Evolutionary conservation across 2,113 vertebrate genomes (phyloP), one percentile per base, ranked within the genome.

Genomic region (Neolamprologus variostigma): DNA sequence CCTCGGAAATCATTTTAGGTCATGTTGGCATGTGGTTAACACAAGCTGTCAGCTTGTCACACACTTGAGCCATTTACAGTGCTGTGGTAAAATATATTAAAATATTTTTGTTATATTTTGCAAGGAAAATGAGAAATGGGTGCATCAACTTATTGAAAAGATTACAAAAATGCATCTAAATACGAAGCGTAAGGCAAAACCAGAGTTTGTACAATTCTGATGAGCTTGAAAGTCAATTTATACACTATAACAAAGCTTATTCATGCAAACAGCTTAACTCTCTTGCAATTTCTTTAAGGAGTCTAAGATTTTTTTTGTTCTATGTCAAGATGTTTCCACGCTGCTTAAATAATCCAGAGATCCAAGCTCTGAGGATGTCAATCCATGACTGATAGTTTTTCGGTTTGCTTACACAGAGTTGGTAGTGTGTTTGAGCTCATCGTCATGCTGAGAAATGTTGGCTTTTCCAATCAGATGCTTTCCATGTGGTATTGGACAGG

Each of bases 1-100:
- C 84, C 73, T 51, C 17, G 12, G 80, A 78, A 86, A 82, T 86
- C 84, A 82, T 81, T 91, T 86, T 28, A 86, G 89, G 87, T 89
- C 86, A 84, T 42, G 82, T 82, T 85, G 76, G 53, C 89, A 82
- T 79, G 78, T 28, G 10, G 68, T 87, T 86, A 50, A 57, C 26
- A 54, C 33, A 84, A 31, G n/a, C 78, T 90, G 35, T 79, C 82
- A 85, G 19, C 28, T 51, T 76, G 33, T 50, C 45, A 47, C 31
- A 84, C 57, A 61, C 59, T 82, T 66, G 9, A 83, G 42, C 61
- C 53, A 31, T 31, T 47, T 26, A 76, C 21, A 76, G 40, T 76
- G 6, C 21, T 47, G 14, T 68, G 61, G 33, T 37, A 37, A 68
- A 66, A 66, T 37, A 66, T 3, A 66, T n/a, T 66, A 21, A 66